A percentile compares a stretch with the other conserved stretches of the same genome.
Evolutionary conservation across 2,113 vertebrate species (phyloP).

Genomic region (Glareola pratincola): DNA sequence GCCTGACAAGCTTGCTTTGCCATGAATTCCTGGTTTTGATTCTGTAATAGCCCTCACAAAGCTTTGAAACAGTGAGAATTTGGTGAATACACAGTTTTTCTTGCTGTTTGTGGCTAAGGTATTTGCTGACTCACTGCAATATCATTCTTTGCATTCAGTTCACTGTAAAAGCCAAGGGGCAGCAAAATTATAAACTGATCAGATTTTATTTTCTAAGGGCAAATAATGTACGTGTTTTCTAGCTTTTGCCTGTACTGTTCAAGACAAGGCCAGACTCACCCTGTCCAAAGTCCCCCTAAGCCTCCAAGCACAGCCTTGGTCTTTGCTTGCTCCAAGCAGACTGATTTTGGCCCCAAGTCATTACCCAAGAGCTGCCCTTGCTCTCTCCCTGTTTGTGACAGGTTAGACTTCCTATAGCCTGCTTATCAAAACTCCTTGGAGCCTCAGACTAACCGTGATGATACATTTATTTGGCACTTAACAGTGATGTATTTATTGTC

Average conservation of each 20-base stretch:
- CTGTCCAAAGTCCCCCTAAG: background rate
- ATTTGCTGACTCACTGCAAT: slow-evolving; percentile 13
- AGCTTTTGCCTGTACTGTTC: background rate
- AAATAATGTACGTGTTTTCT: background rate
- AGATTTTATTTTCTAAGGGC: background rate
- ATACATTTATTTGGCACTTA: slow-evolving; percentile 14
- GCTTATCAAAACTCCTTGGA: background rate
- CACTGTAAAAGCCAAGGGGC: background rate
- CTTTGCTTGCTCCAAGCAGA: background rate
- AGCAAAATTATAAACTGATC: background rate
- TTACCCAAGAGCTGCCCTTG: background rate
- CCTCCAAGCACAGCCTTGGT: background rate
- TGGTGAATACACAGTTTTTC: background rate
- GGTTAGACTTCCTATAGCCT: background rate
- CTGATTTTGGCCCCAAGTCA: background rate
- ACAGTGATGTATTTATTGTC: background rate
- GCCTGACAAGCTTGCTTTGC: background rate
- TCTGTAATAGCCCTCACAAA: background rate
- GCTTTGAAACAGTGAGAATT: background rate
- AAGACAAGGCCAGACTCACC: background rate
- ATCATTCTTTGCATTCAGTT: background rate
- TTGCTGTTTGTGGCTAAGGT: background rate
- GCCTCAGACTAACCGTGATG: background rate
- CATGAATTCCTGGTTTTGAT: background rate
- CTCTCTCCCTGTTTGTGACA: background rate